These are phyloP conservation scores for Heteromormyrus szaboi DNA, from an alignment of 2,797 vertebrate genomes.

Conservation along the genomic window DNA sequence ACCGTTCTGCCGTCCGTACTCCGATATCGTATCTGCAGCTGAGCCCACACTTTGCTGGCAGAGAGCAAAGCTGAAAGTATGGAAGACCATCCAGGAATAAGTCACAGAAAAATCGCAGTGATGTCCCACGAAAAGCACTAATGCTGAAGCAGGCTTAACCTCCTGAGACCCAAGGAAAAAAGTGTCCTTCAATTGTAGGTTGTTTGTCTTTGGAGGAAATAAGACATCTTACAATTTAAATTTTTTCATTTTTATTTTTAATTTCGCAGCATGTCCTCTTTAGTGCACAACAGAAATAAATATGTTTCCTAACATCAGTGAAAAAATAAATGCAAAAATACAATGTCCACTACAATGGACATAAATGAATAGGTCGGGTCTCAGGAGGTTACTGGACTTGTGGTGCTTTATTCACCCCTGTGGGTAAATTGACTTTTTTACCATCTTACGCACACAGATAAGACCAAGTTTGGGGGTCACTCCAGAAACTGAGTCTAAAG, in stretches of 20 bases:
- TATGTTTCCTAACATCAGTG: no score
- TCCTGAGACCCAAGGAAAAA: no score
- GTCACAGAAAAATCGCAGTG: background rate
- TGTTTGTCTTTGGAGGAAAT: no score
- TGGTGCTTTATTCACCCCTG: background rate
- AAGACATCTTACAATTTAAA: no score
- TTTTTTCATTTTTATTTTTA: no score
- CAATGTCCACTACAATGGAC: no score
- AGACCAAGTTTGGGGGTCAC: background rate
- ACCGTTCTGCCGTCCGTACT: constrained; percentile 43
- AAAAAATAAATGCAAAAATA: no score
- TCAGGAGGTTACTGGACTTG: background rate
- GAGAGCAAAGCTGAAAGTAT: constrained; percentile 18
- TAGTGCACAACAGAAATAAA: no score
- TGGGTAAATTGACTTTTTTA: background rate
- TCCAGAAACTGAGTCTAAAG: background rate
- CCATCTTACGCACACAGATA: background rate
- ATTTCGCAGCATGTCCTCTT: no score
- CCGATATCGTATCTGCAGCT: constrained; percentile 57
- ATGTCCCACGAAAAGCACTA: background rate
- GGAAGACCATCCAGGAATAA: background rate
- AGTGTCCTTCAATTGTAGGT: no score
- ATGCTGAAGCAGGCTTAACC: background rate
- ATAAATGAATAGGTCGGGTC: no score
- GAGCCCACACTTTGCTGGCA: constrained; percentile 47